Base-by-base conservation (phyloP, 35 echinoderm and acorn worm genomes). In the Amphiura filiformis region DNA sequence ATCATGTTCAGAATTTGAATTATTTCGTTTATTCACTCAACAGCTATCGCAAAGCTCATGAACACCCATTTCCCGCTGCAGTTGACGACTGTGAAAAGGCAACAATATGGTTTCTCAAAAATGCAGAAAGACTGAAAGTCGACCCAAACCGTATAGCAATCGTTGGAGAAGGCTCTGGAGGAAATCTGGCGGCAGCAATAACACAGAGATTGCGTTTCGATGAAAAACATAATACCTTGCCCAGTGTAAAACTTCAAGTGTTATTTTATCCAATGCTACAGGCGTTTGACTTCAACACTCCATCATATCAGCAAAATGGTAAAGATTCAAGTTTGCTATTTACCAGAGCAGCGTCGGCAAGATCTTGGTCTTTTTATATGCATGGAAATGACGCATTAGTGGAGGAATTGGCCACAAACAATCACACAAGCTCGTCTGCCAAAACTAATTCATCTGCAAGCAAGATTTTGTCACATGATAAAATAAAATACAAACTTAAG, bases 271-370 rank as follows among this genome's bases (percentile, higher is more conserved):
- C 90, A 7, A 87, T 70, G 37, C 34, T 87, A 32, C 90, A 92
- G 57, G 78, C 80, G 13, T 86, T 92, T 30, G 90, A 92, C 30
- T 61, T 87, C 0, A 81, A 81, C 32, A 88, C 86, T 0, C 92
- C 92, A 13, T 93, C 92, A 41, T 93, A 93, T 52, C 86, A 93
- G 76, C 81, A 84, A 82, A 83, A 84, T 75, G 15, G 81, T 82
- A 31, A 81, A 37, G 17, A 57, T 38, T 0, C 22, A 20, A 26
- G n/a, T 44, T 36, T 80, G 88, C 37, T 34, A 76, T 33, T 39
- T 83, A n/a, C 88, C 47, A 0, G 75, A 82, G 37, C 39, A 75
- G 15, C 56, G 56, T 42, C 56, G 75, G 2, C 7, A 36, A 56
- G 88, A 90, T 77, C 82, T 70, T 39, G 70, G 75, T 83, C 11